Conservation (phyloP, 2,113 vertebrate species). For the Rhea americana region DNA sequence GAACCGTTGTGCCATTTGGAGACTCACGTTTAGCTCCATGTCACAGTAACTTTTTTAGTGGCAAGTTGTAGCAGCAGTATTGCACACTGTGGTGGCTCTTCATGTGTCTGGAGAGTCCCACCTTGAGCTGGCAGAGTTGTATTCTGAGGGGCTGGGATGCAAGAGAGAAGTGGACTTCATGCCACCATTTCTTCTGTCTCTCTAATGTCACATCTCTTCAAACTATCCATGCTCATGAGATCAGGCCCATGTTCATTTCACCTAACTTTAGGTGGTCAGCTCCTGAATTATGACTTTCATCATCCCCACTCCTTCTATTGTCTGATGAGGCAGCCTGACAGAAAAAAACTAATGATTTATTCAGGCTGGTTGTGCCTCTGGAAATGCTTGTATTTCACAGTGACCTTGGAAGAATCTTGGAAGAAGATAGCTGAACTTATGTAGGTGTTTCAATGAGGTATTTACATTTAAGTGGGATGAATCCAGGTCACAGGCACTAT, state of each 20-base stretch:
- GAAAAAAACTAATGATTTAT: background rate
- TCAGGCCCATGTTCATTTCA: background rate
- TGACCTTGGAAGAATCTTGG: background rate
- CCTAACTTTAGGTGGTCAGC: background rate
- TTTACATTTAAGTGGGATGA: background rate
- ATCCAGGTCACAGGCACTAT: background rate
- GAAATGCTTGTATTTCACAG: background rate
- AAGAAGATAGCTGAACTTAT: background rate
- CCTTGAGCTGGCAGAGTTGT: background rate
- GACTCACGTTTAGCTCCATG: accelerated
- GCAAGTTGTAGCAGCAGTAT: background rate
- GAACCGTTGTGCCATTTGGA: background rate
- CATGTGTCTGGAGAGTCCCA: background rate
- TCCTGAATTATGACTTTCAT: background rate
- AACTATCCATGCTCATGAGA: background rate
- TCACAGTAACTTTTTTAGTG: accelerated
- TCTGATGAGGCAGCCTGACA: background rate
- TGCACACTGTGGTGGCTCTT: background rate
- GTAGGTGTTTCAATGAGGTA: background rate
- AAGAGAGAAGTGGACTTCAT: background rate
- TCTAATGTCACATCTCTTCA: background rate
- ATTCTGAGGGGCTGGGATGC: background rate
- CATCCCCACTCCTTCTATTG: background rate
- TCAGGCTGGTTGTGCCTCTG: background rate
- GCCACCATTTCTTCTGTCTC: background rate